These are phyloP conservation scores for Grantiella picta DNA, from an alignment of 2,113 vertebrate species.

Conservation along the genomic window DNA sequence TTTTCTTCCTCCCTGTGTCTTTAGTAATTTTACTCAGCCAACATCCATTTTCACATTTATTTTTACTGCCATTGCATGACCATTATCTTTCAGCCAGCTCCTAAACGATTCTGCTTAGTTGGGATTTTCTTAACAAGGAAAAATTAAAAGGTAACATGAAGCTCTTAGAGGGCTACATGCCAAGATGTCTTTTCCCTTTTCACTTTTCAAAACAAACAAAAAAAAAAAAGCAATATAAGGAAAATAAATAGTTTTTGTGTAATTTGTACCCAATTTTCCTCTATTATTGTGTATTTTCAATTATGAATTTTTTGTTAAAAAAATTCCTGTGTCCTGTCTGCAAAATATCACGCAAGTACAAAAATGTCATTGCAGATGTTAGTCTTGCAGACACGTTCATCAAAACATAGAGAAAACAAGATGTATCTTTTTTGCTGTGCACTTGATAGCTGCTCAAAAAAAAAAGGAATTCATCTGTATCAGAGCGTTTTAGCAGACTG, in stretches of 20 bases:
- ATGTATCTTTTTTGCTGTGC: background rate
- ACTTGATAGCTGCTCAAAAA: background rate
- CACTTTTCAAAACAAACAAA: background rate
- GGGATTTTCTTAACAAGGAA: background rate
- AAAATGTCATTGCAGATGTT: background rate
- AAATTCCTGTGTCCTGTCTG: background rate
- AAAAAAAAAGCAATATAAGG: background rate
- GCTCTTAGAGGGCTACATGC: rapidly evolving
- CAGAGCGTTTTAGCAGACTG: background rate
- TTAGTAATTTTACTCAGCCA: background rate
- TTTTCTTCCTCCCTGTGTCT: background rate
- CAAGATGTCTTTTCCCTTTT: background rate
- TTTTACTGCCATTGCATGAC: background rate
- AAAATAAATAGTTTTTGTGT: background rate
- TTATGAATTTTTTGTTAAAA: background rate
- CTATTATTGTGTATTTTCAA: background rate
- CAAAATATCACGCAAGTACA: background rate
- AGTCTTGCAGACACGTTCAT: background rate
- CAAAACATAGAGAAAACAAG: background rate
- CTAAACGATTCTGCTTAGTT: background rate
- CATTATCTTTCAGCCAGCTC: background rate
- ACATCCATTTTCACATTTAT: background rate
- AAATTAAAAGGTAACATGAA: background rate
- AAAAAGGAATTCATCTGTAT: background rate
- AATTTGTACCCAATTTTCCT: background rate